Conservation (phyloP, 2,888 invertebrate genomes). For the Athalia rosae region DNA sequence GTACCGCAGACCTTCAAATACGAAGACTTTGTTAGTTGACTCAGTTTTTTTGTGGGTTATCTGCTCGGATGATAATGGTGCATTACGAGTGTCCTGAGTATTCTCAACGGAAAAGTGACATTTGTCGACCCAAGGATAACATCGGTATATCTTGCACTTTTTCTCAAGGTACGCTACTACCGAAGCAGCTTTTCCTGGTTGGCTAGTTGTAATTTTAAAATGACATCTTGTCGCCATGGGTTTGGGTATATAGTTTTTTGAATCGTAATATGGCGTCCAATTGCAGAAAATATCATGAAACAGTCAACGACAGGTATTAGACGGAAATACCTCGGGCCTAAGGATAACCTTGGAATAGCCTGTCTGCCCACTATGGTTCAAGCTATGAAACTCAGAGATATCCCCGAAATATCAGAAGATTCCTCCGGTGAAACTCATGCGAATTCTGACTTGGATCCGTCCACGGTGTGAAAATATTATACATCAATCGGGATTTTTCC, state of each 20-base stretch:
- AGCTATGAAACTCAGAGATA: conserved; percentile 22
- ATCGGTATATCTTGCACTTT: conserved; percentile 30
- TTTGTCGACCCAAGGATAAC: conserved; percentile 35
- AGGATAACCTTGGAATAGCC: conserved; percentile 52
- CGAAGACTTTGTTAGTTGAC: too few species aligned
- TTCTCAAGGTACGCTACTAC: background rate
- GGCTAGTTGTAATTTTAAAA: background rate
- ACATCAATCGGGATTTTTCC: too few species aligned
- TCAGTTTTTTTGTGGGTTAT: too few species aligned
- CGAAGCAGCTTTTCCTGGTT: background rate
- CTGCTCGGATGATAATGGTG: too few species aligned
- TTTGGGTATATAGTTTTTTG: background rate
- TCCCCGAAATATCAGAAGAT: conserved; percentile 28
- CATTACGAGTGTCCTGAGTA: background rate
- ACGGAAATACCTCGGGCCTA: conserved; percentile 47
- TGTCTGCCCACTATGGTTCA: conserved; percentile 47
- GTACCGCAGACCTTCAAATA: too few species aligned
- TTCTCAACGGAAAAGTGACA: conserved; percentile 7
- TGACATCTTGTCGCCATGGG: background rate
- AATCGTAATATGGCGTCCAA: background rate
- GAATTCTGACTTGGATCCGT: background rate
- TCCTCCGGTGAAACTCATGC: conserved; percentile 15
- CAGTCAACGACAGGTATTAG: conserved; percentile 43
- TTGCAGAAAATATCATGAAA: background rate
- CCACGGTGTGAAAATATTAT: background rate